Evolutionary conservation across 2,113 vertebrate species (phyloP), one percentile per base, ranked within the genome.

Genomic region (Sander vitreus): DNA sequence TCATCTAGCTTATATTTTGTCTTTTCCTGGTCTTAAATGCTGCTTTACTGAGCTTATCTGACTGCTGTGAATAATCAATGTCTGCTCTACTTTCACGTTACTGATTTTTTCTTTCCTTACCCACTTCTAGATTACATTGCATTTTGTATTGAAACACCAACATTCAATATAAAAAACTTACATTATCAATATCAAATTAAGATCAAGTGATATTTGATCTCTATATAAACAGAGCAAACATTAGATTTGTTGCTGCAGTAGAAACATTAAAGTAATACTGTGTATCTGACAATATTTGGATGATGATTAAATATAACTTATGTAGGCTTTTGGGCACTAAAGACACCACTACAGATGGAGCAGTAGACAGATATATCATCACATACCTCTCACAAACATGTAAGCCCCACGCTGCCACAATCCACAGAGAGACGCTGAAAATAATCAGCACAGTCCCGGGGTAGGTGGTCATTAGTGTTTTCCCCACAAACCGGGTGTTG

Each of bases 351-450:
- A 14, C 18, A 58, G 19, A 63, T 27, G n/a, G 58, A 53, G 30
- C 15, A 14, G 54, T 21, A 23, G 36, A 2, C n/a, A 6, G 6
- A 36, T 10, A 19, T 10, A 55, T 15, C 14, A 21, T 39, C 27
- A 19, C 63, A 6, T 78, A 97, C 97, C 97, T 97, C 93, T 99
- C 98, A 0, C 98, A 99, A 30, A 98, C 97, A 0, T 97, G 97
- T 39, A 99, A 95, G 0, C 97, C 98, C 98, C 98, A 99, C 13
- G 97, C 98, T 0, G 98, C 98, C 27, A 99, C 96, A 59, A 99
- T 94, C 97, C 98, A 99, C 73, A 97, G 96, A 62, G 97, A 99
- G 85, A 99, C 96, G 88, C 98, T 99, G 96, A 98, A 99, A 47
- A 97, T 96, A 10, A 99, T 95, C 78, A 99, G 95, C 77, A 97